Base-by-base conservation (phyloP, 2,888 invertebrate genomes). In the Flabesymbios commensalis region DNA sequence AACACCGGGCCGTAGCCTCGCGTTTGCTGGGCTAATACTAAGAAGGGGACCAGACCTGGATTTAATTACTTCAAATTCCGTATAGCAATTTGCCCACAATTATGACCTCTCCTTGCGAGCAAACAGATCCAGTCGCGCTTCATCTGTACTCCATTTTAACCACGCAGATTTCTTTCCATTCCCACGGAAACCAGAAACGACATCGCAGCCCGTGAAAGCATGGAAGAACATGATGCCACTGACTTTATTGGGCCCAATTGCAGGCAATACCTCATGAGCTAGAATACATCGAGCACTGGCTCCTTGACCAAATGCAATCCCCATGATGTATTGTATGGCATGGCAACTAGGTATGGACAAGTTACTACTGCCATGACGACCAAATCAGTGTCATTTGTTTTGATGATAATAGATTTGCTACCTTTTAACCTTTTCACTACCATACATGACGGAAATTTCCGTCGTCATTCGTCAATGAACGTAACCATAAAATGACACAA, bases 121-220 rank as follows among this genome's bases (percentile, higher is more conserved):
- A 64, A 72, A 72, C 33, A 74, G 26, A 19, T 67, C 63, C 4
- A 60, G 59, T 42, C 67, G 45, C 22, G 64, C 63, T 5, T 64
- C 65, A 53, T 74, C 54, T 7, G 71, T 63, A 58, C 33, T 24
- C 71, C 66, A 69, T 17, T 65, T 66, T 29, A 65, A 59, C 67
- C 67, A 73, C 39, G 71, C 70, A n/a, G 61, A 36, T 45, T 66
- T 68, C 45, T 70, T 67, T 10, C 64, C 65, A 51, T 69, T 69
- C 1, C 69, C 63, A 49, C 57, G 19, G 52, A 72, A 73, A 7
- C 59, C 53, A 14, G 65, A 72, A 4, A 64, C 62, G 31, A 59
- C 52, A 58, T 73, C 70, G 54, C 69, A 71, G 1, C 69, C 72
- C 51, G 70, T 70, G 47, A 73, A 70, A 17, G 69, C 67, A 57